A percentile compares a stretch with the other conserved stretches of the same genome.
phyloP scores from a whole-genome alignment of 2,113 vertebrate species.

The Dascyllus trimaculatus region DNA sequence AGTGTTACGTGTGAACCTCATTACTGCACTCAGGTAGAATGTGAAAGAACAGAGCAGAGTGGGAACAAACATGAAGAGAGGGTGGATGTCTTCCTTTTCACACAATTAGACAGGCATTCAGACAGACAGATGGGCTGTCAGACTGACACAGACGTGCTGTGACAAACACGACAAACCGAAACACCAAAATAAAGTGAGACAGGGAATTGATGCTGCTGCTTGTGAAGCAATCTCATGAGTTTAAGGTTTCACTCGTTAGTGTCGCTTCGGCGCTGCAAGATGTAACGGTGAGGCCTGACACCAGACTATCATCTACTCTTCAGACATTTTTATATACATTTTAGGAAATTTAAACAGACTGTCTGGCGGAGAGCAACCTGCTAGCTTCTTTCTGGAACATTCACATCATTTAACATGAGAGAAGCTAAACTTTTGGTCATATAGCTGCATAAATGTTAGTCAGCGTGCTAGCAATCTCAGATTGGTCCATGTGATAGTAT shows the following conservation, averaged over 20 bases:
- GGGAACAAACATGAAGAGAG: constrained; percentile 17
- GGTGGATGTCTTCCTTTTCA: constrained; percentile 40
- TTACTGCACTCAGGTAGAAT: constrained; percentile 53
- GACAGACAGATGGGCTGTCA: constrained; percentile 40
- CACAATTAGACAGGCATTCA: constrained; percentile 44
- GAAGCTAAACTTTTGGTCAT: no score
- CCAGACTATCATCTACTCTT: no score
- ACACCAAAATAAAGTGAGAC: constrained; percentile 2
- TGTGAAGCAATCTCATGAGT: neutral
- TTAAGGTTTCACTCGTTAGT: neutral
- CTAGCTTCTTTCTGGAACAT: no score
- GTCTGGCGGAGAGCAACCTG: no score
- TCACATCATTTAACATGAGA: no score
- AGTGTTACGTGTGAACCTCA: constrained; percentile 54
- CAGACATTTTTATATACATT: no score
- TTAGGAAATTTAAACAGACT: no score
- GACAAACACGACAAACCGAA: constrained; percentile 24
- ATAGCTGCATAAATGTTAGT: no score
- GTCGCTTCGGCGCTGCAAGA: neutral
- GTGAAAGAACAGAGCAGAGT: constrained; percentile 45
- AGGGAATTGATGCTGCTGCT: neutral
- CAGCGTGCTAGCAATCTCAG: no score
- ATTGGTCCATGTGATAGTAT: no score
- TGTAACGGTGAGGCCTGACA: no score
- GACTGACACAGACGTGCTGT: constrained; percentile 34